Evolutionary conservation across 2,797 vertebrate genomes (phyloP).

Genomic region (Halcyon smyrnensis): DNA sequence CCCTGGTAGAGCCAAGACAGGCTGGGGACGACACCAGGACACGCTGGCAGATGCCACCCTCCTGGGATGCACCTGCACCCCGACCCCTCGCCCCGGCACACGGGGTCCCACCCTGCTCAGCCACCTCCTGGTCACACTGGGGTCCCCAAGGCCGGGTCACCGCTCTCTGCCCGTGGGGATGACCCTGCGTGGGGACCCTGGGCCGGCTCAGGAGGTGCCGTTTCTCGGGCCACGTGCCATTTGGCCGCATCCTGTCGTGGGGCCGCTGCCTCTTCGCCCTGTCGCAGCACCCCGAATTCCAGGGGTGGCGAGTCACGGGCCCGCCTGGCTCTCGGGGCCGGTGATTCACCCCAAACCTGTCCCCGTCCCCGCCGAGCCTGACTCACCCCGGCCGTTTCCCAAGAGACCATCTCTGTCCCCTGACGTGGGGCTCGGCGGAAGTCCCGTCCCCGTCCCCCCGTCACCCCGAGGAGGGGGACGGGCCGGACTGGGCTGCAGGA

Average conservation of each 20-base stretch:
- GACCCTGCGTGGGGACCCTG: accelerated
- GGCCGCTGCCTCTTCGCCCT: neutral
- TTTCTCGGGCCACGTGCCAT: neutral
- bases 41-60: accelerated
- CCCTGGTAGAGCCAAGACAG: neutral
- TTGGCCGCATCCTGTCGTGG: neutral
- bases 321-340: neutral
- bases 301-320: neutral
- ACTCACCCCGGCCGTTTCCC: neutral
- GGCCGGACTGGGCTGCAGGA: constrained; percentile 49
- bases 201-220: accelerated
- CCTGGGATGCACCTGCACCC: neutral
- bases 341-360: constrained; percentile 51
- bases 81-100: accelerated
- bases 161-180: accelerated
- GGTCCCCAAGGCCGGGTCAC: accelerated
- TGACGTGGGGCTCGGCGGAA: neutral
- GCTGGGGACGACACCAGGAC: neutral
- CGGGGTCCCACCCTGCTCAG: accelerated
- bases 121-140: accelerated
- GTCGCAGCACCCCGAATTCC: neutral
- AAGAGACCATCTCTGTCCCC: neutral
- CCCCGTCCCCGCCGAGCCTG: neutral
- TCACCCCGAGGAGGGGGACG: neutral
- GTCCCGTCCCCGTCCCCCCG: neutral